These are phyloP conservation scores for Pseudochromis fuscus DNA, from an alignment of 2,797 vertebrate genomes.

Conservation along the genomic window DNA sequence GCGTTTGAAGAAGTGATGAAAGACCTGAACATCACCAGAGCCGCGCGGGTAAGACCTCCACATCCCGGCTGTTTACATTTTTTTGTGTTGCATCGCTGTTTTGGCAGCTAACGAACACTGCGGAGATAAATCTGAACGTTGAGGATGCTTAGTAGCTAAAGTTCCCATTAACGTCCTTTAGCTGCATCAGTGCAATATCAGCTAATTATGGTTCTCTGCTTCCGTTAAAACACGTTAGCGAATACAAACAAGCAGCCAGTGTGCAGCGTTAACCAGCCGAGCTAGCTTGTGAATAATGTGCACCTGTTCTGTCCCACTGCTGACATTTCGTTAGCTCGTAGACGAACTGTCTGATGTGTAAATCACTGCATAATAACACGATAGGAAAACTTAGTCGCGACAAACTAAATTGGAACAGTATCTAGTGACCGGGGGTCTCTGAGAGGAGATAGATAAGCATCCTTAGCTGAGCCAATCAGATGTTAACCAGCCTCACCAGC, in stretches of 20 bases:
- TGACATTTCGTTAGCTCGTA: slow-evolving; percentile 38
- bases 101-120: slow-evolving; percentile 70
- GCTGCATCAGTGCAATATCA: slow-evolving; percentile 19
- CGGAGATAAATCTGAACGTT: slow-evolving; percentile 52
- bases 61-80: slow-evolving; percentile 42
- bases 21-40: slow-evolving; percentile 94
- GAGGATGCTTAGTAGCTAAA: slow-evolving; percentile 54
- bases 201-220: neutral
- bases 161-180: slow-evolving; percentile 41
- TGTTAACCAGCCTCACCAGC: slow-evolving; percentile 30
- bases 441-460: slow-evolving; percentile 1
- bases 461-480: slow-evolving; percentile 16
- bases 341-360: slow-evolving; percentile 13
- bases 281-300: slow-evolving; percentile 52
- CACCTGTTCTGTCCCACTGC: slow-evolving; percentile 65
- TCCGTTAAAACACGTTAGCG: neutral
- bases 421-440: neutral
- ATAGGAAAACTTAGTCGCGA: neutral
- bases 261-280: slow-evolving; percentile 28
- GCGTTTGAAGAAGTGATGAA: slow-evolving; percentile 99
- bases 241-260: neutral
- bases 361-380: neutral
- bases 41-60: slow-evolving; percentile 91
- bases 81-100: slow-evolving; percentile 61
- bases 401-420: neutral